Evolutionary conservation across 1,140 invertebrate species (phyloP).

Genomic region (Drosophila lacteicornis): DNA sequence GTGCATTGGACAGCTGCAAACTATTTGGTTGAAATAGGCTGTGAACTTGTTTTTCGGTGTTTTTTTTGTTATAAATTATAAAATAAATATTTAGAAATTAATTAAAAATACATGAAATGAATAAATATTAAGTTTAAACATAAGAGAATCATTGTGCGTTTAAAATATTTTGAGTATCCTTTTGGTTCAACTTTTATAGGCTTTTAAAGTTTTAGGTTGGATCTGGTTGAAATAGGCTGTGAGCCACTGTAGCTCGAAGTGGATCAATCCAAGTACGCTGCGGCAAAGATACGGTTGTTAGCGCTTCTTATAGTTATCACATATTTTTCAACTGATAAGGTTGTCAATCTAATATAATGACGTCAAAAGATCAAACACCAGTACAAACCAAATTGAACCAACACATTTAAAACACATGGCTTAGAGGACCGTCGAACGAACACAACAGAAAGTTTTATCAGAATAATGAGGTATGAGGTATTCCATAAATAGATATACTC

Average conservation of each 20-base stretch:
- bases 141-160: too few species aligned
- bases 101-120: too few species aligned
- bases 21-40: too few species aligned
- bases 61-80: too few species aligned
- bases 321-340: conserved; percentile 9
- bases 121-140: too few species aligned
- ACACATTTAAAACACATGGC: not conserved
- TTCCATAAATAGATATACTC: conserved; percentile 30
- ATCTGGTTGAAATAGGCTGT: too few species aligned
- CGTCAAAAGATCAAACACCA: conserved; percentile 7
- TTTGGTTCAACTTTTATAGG: too few species aligned
- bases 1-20: too few species aligned
- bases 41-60: too few species aligned
- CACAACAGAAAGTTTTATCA: conserved; percentile 7
- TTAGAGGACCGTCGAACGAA: not conserved
- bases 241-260: not conserved
- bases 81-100: too few species aligned
- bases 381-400: conserved; percentile 5
- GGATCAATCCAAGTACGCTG: conserved; percentile 3
- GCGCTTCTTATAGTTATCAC: conserved; percentile 3
- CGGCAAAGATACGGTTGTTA: not conserved
- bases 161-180: too few species aligned
- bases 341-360: conserved; percentile 12
- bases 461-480: conserved; percentile 6
- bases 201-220: too few species aligned